These are phyloP conservation scores for Atta colombica DNA, from an alignment of 1,140 invertebrate species.

Conservation along the genomic window DNA sequence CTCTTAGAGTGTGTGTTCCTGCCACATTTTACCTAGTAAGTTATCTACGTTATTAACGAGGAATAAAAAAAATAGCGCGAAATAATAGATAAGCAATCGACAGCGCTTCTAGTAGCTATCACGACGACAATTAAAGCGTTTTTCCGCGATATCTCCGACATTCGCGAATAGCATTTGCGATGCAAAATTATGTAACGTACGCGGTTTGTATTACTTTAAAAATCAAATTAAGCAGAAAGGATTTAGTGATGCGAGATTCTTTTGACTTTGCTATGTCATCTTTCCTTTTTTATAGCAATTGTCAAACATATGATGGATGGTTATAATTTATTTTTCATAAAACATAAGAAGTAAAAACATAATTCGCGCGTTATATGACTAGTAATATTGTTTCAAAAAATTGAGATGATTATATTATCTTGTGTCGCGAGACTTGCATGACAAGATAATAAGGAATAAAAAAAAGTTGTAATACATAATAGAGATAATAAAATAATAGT, in stretches of 20 bases:
- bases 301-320: neutral
- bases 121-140: constrained; percentile 1
- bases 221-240: neutral
- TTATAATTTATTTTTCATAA: constrained; percentile 7
- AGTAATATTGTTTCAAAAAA: constrained; percentile 21
- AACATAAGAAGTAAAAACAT: neutral
- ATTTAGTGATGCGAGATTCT: neutral
- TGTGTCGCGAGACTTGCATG: neutral
- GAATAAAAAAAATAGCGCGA: constrained; percentile 20
- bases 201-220: neutral
- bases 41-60: constrained; percentile 33
- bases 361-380: neutral
- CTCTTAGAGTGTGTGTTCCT: neutral
- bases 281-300: neutral
- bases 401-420: neutral
- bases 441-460: constrained; percentile 6
- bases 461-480: neutral
- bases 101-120: constrained; percentile 17
- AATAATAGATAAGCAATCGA: constrained; percentile 8
- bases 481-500: constrained; percentile 16
- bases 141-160: neutral
- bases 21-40: neutral
- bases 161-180: neutral
- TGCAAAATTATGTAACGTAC: neutral
- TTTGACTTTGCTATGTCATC: neutral